Evolutionary conservation across 2,113 vertebrate genomes (phyloP), one percentile per base, ranked within the genome.

Genomic region (Butorides virescens): DNA sequence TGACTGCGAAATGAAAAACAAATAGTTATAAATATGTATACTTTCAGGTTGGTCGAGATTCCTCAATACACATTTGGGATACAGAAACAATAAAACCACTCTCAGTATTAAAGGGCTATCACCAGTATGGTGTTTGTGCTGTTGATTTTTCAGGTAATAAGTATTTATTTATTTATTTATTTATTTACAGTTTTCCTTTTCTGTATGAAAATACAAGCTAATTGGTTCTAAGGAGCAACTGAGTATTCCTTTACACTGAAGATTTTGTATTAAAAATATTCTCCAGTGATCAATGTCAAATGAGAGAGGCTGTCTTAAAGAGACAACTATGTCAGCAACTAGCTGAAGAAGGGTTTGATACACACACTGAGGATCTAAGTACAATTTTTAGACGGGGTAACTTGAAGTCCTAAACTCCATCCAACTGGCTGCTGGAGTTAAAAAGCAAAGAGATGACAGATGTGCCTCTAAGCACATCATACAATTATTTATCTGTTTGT

Each of bases 71-170:
- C 86, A 97, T 99, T 94, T 99, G 99, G 99, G 99, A 99, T 97
- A 99, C 99, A 74, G 99, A 99, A 97, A 99, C 98, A 36, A 97
- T 99, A 96, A 99, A 99, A 95, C 98, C 99, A 63, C 97, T 99
- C 88, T 99, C 99, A 3, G 98, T 99, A 83, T 97, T 99, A 97
- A 99, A 98, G 97, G 99, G 99, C 96, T 99, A 98, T 97, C 99
- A 99, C 97, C 99, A 99, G 46, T 98, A 98, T 36, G 99, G 99
- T 92, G 98, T 99, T 76, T 99, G 99, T 88, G 98, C 99, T 85
- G 98, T 99, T 94, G 99, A 99, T 97, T 99, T 99, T 96, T 99
- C 99, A 98, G 99, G 99, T 99, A 98, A 98, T 97, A 77, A 81
- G 75, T 97, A 85, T 92, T 90, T 92, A 95, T 87, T 89, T 93